Evolutionary conservation across 2,113 vertebrate genomes (phyloP).

Genomic region (Onychostoma macrolepis): DNA sequence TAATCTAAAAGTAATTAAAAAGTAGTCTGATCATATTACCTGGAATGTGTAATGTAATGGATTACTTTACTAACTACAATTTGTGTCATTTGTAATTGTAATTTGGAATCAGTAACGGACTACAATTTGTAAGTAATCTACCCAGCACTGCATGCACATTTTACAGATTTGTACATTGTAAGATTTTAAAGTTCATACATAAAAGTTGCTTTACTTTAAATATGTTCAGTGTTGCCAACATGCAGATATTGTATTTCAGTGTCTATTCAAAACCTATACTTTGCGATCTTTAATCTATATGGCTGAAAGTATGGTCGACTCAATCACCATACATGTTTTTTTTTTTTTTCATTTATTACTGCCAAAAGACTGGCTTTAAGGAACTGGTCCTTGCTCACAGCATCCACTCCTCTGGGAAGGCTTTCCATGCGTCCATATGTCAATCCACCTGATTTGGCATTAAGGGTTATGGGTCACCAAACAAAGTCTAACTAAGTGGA

Average conservation of each 20-base stretch:
- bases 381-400: neutral
- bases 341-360: neutral
- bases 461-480: neutral
- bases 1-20: too few species aligned
- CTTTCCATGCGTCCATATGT: neutral
- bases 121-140: too few species aligned
- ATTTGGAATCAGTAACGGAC: too few species aligned
- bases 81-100: too few species aligned
- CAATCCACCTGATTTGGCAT: neutral
- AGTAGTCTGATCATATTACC: too few species aligned
- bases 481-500: constrained; percentile 67
- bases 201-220: neutral
- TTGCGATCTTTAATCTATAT: neutral
- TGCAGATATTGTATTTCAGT: neutral
- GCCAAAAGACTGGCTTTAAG: neutral
- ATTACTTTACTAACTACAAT: too few species aligned
- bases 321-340: neutral
- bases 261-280: neutral
- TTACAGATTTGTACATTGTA: neutral
- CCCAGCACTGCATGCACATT: too few species aligned
- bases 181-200: neutral
- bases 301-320: neutral
- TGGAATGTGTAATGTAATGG: too few species aligned
- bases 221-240: neutral
- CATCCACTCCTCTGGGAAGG: neutral